Percentiles rank a stretch among this genome's conserved stretches.
Conservation (phyloP, 2,113 vertebrate species). For the Hippocampus guttulatus region DNA sequence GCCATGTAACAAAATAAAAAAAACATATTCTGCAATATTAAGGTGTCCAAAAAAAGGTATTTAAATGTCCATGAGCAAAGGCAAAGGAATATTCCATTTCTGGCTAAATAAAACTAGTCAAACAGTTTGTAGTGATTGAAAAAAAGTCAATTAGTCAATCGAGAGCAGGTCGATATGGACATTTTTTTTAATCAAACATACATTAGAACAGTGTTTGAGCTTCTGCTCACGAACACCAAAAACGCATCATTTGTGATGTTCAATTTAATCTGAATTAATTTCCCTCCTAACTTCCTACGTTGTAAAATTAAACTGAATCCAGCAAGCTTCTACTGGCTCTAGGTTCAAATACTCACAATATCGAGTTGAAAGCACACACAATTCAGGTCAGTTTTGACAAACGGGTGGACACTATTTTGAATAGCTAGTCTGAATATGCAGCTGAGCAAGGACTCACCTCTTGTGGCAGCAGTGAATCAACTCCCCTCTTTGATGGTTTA, state of each 20-base stretch:
- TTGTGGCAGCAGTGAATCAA: constrained; percentile 28
- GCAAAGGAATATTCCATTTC: neutral
- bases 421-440: neutral
- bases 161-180: too few species aligned
- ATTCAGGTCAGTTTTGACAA: neutral
- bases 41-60: too few species aligned
- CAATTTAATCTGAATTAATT: too few species aligned
- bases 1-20: neutral
- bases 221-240: too few species aligned
- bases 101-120: too few species aligned
- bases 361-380: neutral
- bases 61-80: too few species aligned
- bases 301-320: neutral
- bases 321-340: neutral
- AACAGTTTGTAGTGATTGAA: neutral
- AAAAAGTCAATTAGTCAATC: too few species aligned
- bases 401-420: neutral
- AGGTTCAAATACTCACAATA: neutral
- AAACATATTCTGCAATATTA: too few species aligned
- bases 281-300: too few species aligned
- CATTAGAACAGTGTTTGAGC: too few species aligned
- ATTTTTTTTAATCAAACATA: too few species aligned
- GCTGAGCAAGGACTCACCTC: constrained; percentile 51
- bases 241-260: neutral
- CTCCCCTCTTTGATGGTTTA: constrained; percentile 24